A percentile compares a stretch with the other conserved stretches of the same genome.
Evolutionary conservation across 2,797 vertebrate genomes (phyloP).

Genomic region (Paguma larvata): DNA sequence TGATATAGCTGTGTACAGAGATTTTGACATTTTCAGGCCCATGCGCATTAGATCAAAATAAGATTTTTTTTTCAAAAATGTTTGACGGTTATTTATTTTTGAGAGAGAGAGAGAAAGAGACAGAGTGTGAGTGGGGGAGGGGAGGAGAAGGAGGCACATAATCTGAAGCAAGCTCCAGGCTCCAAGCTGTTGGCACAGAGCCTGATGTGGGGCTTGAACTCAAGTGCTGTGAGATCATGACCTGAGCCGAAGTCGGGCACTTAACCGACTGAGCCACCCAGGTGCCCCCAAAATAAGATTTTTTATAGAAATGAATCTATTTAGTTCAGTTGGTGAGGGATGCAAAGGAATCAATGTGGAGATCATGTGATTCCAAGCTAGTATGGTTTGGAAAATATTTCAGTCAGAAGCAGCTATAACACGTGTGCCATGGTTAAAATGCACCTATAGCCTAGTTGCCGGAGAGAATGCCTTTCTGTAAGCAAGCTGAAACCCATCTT

Average conservation of each 20-base stretch:
- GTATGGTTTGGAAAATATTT: not conserved
- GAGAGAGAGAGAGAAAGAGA: no score
- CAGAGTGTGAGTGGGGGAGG: no score
- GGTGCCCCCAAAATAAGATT: not conserved
- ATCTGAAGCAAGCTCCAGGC: no score
- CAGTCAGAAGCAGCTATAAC: not conserved
- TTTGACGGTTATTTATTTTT: no score
- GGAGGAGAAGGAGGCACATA: no score
- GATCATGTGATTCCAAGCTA: not conserved
- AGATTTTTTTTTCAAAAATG: not conserved
- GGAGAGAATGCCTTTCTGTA: not conserved
- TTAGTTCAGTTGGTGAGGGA: not conserved
- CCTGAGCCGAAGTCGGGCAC: no score
- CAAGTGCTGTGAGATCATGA: no score
- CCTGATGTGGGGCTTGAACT: no score
- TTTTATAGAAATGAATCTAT: not conserved
- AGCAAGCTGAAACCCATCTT: slow-evolving; percentile 55
- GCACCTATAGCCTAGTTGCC: not conserved
- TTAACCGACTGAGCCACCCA: no score
- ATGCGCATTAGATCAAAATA: not conserved
- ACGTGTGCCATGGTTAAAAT: not conserved
- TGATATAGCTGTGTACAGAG: not conserved
- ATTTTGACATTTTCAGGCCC: not conserved
- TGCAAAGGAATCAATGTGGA: not conserved
- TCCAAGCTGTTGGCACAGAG: no score